Evolutionary conservation across 2,797 vertebrate genomes (phyloP).

Genomic region (Alca torda): DNA sequence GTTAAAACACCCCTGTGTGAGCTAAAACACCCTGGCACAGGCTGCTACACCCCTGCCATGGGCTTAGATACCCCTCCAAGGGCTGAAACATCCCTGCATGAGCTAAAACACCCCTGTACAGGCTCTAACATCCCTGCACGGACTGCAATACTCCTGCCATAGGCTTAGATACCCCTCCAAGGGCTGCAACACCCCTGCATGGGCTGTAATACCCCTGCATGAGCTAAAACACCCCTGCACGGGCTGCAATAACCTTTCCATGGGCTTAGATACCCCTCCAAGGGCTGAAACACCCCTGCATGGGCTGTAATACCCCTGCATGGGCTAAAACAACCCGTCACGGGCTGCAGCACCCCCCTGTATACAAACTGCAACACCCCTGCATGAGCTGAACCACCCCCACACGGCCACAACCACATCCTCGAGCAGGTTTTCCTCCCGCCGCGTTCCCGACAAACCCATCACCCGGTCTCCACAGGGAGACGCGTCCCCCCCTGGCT

Average conservation of each 20-base stretch:
- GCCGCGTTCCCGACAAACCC: accelerated
- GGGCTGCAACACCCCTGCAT: background rate
- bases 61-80: background rate
- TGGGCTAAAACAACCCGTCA: background rate
- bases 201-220: no score
- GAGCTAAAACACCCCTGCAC: background rate
- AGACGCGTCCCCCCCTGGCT: accelerated
- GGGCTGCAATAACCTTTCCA: no score
- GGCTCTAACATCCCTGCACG: no score
- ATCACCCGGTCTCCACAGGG: background rate
- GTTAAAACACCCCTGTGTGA: no score
- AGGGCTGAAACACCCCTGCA: background rate
- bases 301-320: no score
- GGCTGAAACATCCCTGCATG: background rate
- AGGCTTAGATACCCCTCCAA: no score
- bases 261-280: no score
- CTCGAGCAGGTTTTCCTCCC: background rate
- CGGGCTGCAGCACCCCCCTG: no score
- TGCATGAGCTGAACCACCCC: background rate
- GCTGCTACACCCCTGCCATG: background rate
- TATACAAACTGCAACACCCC: background rate
- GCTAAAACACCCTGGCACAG: accelerated
- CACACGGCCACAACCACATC: background rate
- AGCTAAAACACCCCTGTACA: background rate
- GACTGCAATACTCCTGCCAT: background rate